A percentile compares a stretch with the other conserved stretches of the same genome.
These are phyloP conservation scores for Jaculus jaculus DNA, from an alignment of 2,113 vertebrate genomes.

Conservation along the genomic window DNA sequence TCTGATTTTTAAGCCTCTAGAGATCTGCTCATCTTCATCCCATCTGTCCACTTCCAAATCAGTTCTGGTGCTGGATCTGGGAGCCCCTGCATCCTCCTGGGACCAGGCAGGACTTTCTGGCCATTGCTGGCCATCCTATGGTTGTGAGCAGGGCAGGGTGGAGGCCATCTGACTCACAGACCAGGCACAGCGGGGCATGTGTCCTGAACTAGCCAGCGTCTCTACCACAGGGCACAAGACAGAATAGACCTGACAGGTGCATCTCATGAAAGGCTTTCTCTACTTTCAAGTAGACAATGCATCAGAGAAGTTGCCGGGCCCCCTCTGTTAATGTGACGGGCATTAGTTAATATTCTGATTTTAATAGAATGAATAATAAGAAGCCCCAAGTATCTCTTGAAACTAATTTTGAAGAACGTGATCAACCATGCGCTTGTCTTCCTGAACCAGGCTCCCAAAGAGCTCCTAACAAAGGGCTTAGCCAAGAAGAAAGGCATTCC, in stretches of 20 bases:
- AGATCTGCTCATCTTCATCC: slow-evolving; percentile 61
- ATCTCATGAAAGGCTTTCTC: slow-evolving; percentile 79
- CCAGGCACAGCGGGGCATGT: slow-evolving; percentile 35
- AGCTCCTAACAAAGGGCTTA: slow-evolving; percentile 78
- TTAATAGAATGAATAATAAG: slow-evolving; percentile 84
- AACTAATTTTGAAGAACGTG: slow-evolving; percentile 83
- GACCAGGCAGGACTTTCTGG: too few species aligned
- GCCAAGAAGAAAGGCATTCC: slow-evolving; percentile 61
- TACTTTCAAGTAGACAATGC: slow-evolving; percentile 85
- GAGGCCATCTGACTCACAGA: neutral
- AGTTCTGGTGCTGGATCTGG: neutral
- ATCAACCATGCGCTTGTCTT: slow-evolving; percentile 60
- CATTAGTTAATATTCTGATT: slow-evolving; percentile 81
- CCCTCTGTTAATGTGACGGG: slow-evolving; percentile 70
- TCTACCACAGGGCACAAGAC: slow-evolving; percentile 77
- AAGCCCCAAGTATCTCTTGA: slow-evolving; percentile 76
- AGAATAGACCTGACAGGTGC: slow-evolving; percentile 76
- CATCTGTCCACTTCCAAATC: slow-evolving; percentile 49
- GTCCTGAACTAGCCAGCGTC: slow-evolving; percentile 71
- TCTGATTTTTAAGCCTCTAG: slow-evolving; percentile 36
- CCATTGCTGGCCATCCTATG: neutral
- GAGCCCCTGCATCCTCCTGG: neutral
- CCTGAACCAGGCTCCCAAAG: slow-evolving; percentile 77
- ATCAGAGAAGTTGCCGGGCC: slow-evolving; percentile 78
- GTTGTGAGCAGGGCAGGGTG: neutral